Evolutionary conservation across 2,888 invertebrate species (phyloP), one percentile per base, ranked within the genome.

Genomic region (Brachyopa scutellaris): DNA sequence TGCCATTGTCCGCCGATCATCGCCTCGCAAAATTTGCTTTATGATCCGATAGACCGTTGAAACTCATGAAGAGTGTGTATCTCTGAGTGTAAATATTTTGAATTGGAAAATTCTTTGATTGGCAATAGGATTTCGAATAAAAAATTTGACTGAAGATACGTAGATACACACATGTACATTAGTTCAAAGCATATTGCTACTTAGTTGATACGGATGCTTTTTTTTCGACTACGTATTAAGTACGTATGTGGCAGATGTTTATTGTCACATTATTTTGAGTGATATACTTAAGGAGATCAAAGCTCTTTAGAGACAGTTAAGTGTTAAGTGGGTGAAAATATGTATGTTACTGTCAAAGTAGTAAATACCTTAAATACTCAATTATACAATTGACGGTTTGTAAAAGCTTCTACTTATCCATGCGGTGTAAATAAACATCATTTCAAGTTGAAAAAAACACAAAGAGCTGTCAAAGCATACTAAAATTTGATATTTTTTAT

Each of bases 41-140:
- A 69, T 55, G 40, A 59, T 2, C 70, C 69, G 23, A 23, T 21
- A 33, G 23, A 67, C 42, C 69, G 49, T 59, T 59, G 57, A 49
- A 38, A 59, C 26, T 29, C 69, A n/a, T 38, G 21, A 59, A 51
- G 59, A n/a, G n/a, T n/a, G n/a, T 59, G 59, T 61, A 61, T 51
- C 61, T 59, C 15, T 40, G 40, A 51, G 33, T 67, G 53, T 70
- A 70, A 61, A 70, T 70, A 61, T 70, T 70, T 61, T 59, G 59
- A 70, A 70, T 51, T 70, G 13, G 40, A 40, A 70, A 61, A 61
- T 49, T 57, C 38, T 59, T 67, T 49, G 49, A 51, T 61, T 42
- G 42, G 29, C 40, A 42, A 59, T 13, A 59, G 23, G 17, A 59
- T 40, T 40, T 40, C 29, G 29, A 6, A 57, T 57, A 15, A 38